A percentile compares a stretch with the other conserved stretches of the same genome.
phyloP scores from a whole-genome alignment of 2,797 vertebrate genomes.

The Trachops cirrhosus region DNA sequence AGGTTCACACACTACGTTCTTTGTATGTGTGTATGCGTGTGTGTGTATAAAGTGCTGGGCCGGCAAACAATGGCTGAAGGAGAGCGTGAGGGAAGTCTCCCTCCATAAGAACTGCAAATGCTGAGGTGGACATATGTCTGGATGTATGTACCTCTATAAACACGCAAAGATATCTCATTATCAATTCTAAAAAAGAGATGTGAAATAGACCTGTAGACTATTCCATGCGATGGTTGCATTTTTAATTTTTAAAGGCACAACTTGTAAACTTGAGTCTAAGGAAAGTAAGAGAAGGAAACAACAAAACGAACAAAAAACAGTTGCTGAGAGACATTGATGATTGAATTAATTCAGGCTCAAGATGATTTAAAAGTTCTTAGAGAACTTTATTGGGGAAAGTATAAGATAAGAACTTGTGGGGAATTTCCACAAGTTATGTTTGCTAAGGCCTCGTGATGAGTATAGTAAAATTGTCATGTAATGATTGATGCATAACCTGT shows the following conservation, averaged over 20 bases:
- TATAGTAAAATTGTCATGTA: background rate
- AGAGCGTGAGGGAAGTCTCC: background rate
- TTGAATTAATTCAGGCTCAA: background rate
- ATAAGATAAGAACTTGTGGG: background rate
- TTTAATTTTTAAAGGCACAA: background rate
- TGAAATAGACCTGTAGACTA: background rate
- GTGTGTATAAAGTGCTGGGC: slow-evolving; percentile 22
- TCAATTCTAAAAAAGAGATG: background rate
- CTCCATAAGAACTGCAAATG: background rate
- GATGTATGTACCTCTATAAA: background rate
- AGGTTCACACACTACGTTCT: slow-evolving; percentile 66
- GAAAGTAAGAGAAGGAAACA: background rate
- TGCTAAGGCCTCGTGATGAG: background rate
- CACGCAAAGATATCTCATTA: background rate
- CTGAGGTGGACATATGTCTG: background rate
- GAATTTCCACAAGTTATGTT: background rate
- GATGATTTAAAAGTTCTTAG: background rate
- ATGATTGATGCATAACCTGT: background rate
- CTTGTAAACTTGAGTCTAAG: background rate
- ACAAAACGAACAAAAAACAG: slow-evolving; percentile 1
- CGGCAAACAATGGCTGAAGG: background rate
- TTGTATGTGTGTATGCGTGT: slow-evolving; percentile 8
- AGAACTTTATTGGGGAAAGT: slow-evolving; percentile 2
- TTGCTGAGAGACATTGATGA: background rate
- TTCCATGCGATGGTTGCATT: background rate